phyloP scores from a whole-genome alignment of 2,113 vertebrate species.

The Bostrychus sinensis region DNA sequence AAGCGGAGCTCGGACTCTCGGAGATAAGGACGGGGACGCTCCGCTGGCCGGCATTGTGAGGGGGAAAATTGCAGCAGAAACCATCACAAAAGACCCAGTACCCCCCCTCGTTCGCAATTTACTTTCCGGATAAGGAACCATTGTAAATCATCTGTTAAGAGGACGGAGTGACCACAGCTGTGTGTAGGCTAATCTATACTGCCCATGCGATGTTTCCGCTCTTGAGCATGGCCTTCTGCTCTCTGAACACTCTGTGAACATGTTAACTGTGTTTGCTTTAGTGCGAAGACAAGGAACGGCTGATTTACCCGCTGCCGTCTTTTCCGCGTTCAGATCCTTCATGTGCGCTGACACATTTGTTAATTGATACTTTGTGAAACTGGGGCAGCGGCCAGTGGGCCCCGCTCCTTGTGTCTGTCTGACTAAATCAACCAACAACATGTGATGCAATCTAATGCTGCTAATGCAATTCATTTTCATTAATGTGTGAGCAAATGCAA shows the following conservation, averaged over 20 bases:
- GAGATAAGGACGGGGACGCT: conserved; percentile 62
- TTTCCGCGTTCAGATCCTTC: background rate
- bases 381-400: background rate
- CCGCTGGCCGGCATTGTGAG: conserved; percentile 49
- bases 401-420: background rate
- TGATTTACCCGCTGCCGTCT: background rate
- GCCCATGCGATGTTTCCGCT: conserved; percentile 10
- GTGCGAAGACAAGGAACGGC: background rate
- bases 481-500: background rate
- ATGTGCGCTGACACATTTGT: background rate
- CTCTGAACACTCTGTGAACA: background rate
- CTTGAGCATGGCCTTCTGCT: background rate
- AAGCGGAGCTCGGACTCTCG: conserved; percentile 43
- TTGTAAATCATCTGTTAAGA: conserved; percentile 64
- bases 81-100: conserved; percentile 56
- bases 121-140: conserved; percentile 57
- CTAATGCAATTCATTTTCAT: background rate
- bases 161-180: conserved; percentile 56
- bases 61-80: conserved; percentile 50
- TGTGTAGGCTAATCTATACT: conserved; percentile 10
- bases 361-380: conserved; percentile 2
- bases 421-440: background rate
- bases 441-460: background rate
- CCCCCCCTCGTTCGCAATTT: conserved; percentile 55
- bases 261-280: background rate